Evolutionary conservation across 2,113 vertebrate species (phyloP), one percentile per base, ranked within the genome.

Genomic region (Merops nubicus): DNA sequence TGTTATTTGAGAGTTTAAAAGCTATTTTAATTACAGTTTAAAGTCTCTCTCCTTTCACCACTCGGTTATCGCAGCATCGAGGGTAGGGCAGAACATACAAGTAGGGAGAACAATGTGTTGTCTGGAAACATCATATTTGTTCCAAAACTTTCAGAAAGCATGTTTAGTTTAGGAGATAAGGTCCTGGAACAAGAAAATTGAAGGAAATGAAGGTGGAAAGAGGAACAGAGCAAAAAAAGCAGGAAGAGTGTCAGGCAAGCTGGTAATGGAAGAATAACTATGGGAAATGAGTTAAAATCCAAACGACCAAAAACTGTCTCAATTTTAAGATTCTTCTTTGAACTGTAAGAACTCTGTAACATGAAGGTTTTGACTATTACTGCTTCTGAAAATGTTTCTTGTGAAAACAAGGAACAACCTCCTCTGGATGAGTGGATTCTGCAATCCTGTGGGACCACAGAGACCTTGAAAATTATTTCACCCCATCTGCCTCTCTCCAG

Each of bases 121-220:
- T 54, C 73, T 91, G 81, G 64, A 62, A 94, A 91, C 25, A 72
- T 5, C 48, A 7, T 0, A 5, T n/a, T 53, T 9, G 23, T 31
- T 91, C 92, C 81, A 70, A 65, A 91, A 73, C 64, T 69, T 65
- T 15, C 28, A 36, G 63, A 73, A 84, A 94, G 53, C 8, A 4
- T 36, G 43, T 82, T 88, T 72, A 42, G 76, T 80, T 93, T 86
- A 77, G 64, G 36, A 81, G 91, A 81, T 91, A 89, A 93, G 67
- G 48, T 28, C 51, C n/a, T 11, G 38, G 56, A 82, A 75, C 9
- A 29, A 40, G 40, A 89, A 93, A 96, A 85, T 43, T 17, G 73
- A 84, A 91, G 85, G 81, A 89, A 94, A 81, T 5, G 17, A 60
- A 87, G 51, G 56, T 85, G 78, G 74, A 70, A 75, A 59, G 65